Conservation (phyloP, 2,113 vertebrate species). For the Trogon melanurus region DNA sequence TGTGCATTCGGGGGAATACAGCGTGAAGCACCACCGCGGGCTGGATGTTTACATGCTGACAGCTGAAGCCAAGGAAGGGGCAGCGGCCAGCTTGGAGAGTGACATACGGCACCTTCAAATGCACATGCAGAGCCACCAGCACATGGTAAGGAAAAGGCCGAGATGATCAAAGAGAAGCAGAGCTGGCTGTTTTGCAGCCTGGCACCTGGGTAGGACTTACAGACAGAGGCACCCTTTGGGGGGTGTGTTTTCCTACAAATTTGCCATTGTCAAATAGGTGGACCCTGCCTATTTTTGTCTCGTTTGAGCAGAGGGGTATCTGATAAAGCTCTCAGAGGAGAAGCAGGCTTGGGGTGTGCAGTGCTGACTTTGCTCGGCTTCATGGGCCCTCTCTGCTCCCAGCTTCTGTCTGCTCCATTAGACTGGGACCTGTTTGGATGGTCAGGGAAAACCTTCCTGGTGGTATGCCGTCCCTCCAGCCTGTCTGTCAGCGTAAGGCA, state of each 20-base stretch:
- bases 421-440: fast-evolving
- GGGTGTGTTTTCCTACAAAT: fast-evolving
- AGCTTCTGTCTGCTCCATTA: neutral
- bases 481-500: neutral
- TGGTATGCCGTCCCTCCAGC: neutral
- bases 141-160: conserved; percentile 67
- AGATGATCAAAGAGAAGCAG: neutral
- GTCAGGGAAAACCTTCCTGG: neutral
- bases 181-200: neutral
- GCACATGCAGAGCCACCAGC: conserved; percentile 73
- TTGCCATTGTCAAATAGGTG: neutral
- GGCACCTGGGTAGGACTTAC: neutral
- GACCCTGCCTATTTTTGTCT: neutral
- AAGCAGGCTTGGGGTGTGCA: neutral
- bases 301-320: neutral
- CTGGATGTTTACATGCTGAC: conserved; percentile 88
- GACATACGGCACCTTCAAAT: conserved; percentile 78
- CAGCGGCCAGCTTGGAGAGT: conserved; percentile 66
- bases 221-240: fast-evolving
- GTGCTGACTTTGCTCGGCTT: neutral
- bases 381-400: neutral
- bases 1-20: conserved; percentile 72
- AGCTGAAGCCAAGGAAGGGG: conserved; percentile 63
- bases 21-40: conserved; percentile 81
- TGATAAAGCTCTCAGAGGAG: neutral